A percentile compares a stretch with the other conserved stretches of the same genome.
phyloP scores from a whole-genome alignment of 2,888 invertebrate genomes.

The Oeneis ivallda region DNA sequence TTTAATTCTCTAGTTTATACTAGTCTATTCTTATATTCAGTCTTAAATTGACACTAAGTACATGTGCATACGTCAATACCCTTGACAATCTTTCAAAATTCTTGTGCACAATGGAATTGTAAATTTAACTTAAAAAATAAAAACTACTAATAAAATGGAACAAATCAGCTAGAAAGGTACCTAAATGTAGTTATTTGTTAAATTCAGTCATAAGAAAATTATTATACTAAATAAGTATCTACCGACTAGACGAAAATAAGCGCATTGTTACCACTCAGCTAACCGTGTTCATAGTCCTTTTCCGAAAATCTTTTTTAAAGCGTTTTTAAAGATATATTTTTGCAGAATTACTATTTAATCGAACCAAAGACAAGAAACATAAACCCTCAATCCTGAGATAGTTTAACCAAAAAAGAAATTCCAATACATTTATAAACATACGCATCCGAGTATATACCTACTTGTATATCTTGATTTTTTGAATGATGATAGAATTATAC shows the following conservation, averaged over 20 bases:
- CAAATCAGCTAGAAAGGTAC: slow-evolving; percentile 1
- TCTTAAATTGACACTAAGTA: neutral
- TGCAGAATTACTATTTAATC: neutral
- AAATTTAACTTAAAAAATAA: slow-evolving; percentile 8
- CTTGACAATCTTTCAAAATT: slow-evolving; percentile 25
- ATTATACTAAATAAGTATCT: no score
- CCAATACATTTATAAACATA: neutral
- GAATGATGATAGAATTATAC: neutral
- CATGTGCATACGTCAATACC: neutral
- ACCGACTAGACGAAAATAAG: neutral
- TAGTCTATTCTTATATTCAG: neutral
- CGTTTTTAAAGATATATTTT: neutral
- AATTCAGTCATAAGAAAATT: neutral
- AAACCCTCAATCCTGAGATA: neutral
- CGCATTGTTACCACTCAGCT: neutral
- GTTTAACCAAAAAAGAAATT: neutral
- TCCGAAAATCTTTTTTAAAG: no score
- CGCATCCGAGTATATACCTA: no score
- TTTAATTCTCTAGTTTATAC: no score
- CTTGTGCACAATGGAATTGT: slow-evolving; percentile 2
- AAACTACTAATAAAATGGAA: slow-evolving; percentile 6
- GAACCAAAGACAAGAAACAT: neutral
- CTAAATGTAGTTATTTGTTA: neutral
- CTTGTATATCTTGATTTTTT: no score
- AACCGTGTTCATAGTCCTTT: neutral